Evolutionary conservation across 2,888 invertebrate genomes (phyloP), one percentile per base, ranked within the genome.

Genomic region (Eudasyphora cyanicolor): DNA sequence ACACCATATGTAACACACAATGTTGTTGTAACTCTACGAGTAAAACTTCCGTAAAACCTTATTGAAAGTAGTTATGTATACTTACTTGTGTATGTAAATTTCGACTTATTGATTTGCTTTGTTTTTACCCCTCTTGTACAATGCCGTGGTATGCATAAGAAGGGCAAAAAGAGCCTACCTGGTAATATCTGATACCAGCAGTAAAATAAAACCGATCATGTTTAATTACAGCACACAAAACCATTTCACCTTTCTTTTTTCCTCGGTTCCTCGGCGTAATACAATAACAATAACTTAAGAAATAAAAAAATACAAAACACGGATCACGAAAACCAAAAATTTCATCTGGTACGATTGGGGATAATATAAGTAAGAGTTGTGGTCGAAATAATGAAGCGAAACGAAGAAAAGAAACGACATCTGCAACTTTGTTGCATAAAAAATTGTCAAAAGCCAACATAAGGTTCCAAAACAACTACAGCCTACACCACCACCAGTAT

Each of bases 181-280:
- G 74, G 19, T 35, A 32, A 45, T 45, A n/a, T 12, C n/a, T 45
- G 45, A 45, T 45, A 24, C 57, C 27, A 57, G 27, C 8, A 24
- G 57, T 24, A 38, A 82, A 75, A 71, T 74, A 79, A 70, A 82
- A 75, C 62, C 32, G 71, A 70, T 77, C 79, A 79, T 74, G 67
- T 76, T 83, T 82, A 85, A 83, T 83, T 83, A 83, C 83, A 77
- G 79, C 74, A 83, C 69, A 81, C 83, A 79, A 75, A 75, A 64
- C 71, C 83, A 84, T 85, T 85, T 85, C 85, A 84, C 85, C 85
- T 85, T 85, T 85, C 83, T 84, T 84, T 84, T 83, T 38, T 42
- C 38, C 2, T 14, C 6, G n/a, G n/a, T 27, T 57, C 19, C 24
- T 76, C 49, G 60, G 69, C 60, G 76, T 79, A 79, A 79, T 79